phyloP scores from a whole-genome alignment of 2,888 invertebrate genomes.

The Habroteleia sp. region DNA sequence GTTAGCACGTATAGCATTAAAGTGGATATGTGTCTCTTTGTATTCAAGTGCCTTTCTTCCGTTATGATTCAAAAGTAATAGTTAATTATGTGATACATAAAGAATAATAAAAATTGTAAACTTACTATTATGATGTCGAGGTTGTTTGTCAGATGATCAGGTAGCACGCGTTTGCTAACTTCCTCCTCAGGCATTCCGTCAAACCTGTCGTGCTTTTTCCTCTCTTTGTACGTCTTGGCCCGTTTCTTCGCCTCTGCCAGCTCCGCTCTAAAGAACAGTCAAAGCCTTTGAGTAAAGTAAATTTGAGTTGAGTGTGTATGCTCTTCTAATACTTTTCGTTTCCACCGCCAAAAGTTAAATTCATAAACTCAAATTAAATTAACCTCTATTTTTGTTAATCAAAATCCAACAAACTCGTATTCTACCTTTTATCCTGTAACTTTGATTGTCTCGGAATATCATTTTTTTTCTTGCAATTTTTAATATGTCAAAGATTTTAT shows the following conservation, averaged over 20 bases:
- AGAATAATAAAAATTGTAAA: conserved; percentile 76
- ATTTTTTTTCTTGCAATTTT: conserved; percentile 13
- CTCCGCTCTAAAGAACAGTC: conserved; percentile 76
- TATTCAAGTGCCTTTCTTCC: conserved; percentile 1
- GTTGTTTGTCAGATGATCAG: conserved; percentile 95
- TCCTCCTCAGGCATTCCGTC: conserved; percentile 98
- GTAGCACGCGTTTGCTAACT: conserved; percentile 94
- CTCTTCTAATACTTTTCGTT: conserved; percentile 48
- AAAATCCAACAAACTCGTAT: conserved; percentile 25
- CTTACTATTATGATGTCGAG: conserved; percentile 99
- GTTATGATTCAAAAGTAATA: conserved; percentile 8
- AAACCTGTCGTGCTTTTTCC: conserved; percentile 96
- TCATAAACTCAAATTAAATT: conserved; percentile 52
- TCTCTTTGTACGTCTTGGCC: conserved; percentile 85
- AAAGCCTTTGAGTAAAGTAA: conserved; percentile 60
- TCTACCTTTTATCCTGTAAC: conserved; percentile 25
- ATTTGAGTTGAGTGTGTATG: conserved; percentile 55
- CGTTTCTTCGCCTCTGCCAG: conserved; percentile 80
- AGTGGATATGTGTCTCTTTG: too few relatives aligned
- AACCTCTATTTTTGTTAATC: conserved; percentile 48
- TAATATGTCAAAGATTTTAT: conserved; percentile 7
- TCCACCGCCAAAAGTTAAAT: conserved; percentile 51
- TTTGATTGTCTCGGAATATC: conserved; percentile 29
- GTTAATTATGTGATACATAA: conserved; percentile 28
- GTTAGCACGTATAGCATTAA: too few relatives aligned